Conservation (phyloP, 2,113 vertebrate genomes). For the Typhlomys cinereus region DNA sequence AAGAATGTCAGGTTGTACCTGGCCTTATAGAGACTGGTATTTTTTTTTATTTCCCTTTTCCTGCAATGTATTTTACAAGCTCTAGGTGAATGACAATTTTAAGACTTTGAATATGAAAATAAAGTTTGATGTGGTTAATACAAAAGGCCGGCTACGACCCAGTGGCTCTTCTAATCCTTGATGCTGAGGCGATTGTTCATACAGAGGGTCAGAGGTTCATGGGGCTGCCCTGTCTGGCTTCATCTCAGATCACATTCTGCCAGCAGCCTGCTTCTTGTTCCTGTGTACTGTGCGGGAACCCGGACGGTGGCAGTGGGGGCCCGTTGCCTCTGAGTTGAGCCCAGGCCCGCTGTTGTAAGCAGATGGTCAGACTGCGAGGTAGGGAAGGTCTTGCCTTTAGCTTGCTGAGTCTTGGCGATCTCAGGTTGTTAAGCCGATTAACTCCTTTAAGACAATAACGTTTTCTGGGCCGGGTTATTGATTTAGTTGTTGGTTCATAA, state of each 20-base stretch:
- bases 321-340: background rate
- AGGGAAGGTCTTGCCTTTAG: background rate
- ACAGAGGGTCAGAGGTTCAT: background rate
- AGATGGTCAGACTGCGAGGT: background rate
- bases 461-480: background rate
- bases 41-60: slow-evolving; percentile 60
- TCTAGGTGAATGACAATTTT: background rate
- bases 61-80: background rate
- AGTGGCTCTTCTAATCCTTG: background rate
- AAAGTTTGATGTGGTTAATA: slow-evolving; percentile 10
- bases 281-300: background rate
- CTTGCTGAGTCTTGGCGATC: background rate
- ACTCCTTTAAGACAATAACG: background rate
- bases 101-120: slow-evolving; percentile 31
- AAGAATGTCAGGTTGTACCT: slow-evolving; percentile 5
- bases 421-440: background rate
- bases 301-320: background rate
- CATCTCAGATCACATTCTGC: background rate
- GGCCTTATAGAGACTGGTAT: background rate
- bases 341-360: background rate
- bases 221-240: background rate
- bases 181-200: background rate
- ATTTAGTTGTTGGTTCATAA: background rate
- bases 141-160: background rate
- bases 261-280: background rate